These are phyloP conservation scores for Lymantria dispar DNA, from an alignment of 2,888 invertebrate genomes.

Conservation along the genomic window DNA sequence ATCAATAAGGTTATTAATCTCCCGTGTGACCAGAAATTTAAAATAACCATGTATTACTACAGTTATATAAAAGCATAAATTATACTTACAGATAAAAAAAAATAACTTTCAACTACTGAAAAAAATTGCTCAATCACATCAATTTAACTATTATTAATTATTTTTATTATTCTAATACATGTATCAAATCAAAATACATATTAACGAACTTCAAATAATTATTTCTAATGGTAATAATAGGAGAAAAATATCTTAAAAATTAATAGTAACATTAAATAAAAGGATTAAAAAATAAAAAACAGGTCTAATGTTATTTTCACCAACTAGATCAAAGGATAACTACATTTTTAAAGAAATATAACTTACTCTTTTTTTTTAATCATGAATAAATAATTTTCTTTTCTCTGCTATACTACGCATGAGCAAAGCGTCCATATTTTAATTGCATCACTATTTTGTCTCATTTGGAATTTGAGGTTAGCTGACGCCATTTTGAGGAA, in stretches of 20 bases:
- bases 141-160: constrained; percentile 46
- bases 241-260: constrained; percentile 67
- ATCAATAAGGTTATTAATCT: not conserved
- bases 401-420: constrained; percentile 30
- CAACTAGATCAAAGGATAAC: constrained; percentile 39
- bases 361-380: constrained; percentile 44
- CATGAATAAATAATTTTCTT: constrained; percentile 36
- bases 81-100: constrained; percentile 31
- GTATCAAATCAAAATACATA: constrained; percentile 25
- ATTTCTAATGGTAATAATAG: constrained; percentile 71
- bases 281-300: constrained; percentile 59
- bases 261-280: constrained; percentile 79
- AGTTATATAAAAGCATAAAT: constrained; percentile 28
- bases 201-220: constrained; percentile 69
- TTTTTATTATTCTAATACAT: constrained; percentile 28
- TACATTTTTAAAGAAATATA: constrained; percentile 42
- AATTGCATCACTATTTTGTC: constrained; percentile 58
- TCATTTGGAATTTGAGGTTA: constrained; percentile 59
- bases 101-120: constrained; percentile 23
- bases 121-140: constrained; percentile 44
- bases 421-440: constrained; percentile 46
- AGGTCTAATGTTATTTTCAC: constrained; percentile 37
- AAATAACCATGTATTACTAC: constrained; percentile 6
- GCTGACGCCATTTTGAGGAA: constrained; percentile 36
- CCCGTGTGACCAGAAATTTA: not conserved